These are phyloP conservation scores for Heliocidaris erythrogramma DNA, from an alignment of 35 echinoderm and acorn worm genomes.

Conservation along the genomic window DNA sequence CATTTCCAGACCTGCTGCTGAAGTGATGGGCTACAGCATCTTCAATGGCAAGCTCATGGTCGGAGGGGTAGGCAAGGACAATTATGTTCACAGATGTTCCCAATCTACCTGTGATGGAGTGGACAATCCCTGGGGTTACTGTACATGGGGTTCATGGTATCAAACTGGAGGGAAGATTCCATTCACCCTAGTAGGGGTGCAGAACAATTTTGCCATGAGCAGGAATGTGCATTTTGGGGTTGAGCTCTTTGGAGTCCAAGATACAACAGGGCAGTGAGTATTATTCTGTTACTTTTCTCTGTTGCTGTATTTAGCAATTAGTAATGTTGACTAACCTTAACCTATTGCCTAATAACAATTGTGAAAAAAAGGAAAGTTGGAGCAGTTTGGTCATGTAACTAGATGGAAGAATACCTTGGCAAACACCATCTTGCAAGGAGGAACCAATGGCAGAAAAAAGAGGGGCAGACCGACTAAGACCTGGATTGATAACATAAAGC, in stretches of 20 bases:
- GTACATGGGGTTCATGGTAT: slow-evolving; percentile 75
- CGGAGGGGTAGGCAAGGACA: slow-evolving; percentile 55
- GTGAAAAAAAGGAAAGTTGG: no score
- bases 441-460: no score
- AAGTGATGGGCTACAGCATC: slow-evolving; percentile 54
- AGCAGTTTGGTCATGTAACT: no score
- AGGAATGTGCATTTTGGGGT: slow-evolving; percentile 63
- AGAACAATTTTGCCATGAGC: slow-evolving; percentile 57
- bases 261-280: slow-evolving; percentile 62
- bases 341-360: no score
- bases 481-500: no score
- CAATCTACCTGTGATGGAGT: slow-evolving; percentile 77
- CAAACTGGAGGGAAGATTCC: slow-evolving; percentile 44
- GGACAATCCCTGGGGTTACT: slow-evolving; percentile 82
- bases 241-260: slow-evolving; percentile 56
- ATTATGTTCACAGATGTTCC: slow-evolving; percentile 52
- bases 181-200: not conserved
- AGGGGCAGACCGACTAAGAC: no score
- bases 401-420: no score
- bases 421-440: no score
- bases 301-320: not conserved
- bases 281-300: not conserved
- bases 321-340: no score
- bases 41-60: slow-evolving; percentile 65
- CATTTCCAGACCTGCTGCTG: slow-evolving; percentile 48